Percentiles rank a stretch among this genome's conserved stretches.
phyloP scores from a whole-genome alignment of 2,888 invertebrate genomes.

The Drosophila anomalipes region DNA sequence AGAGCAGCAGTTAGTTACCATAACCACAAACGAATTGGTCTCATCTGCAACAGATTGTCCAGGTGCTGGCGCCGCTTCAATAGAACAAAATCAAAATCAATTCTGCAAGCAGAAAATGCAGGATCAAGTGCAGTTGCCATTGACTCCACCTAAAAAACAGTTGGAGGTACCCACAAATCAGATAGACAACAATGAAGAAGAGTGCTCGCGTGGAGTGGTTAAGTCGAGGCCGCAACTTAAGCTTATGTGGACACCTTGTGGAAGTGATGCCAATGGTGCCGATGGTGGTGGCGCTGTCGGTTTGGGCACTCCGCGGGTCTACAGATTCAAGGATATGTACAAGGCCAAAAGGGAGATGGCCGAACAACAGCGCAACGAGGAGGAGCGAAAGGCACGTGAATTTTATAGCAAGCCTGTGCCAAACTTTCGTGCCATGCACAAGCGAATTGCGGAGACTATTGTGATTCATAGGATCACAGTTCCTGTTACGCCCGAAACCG shows the following conservation, averaged over 20 bases:
- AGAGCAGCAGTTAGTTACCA: neutral
- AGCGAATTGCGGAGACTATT: slow-evolving; percentile 44
- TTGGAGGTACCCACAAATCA: neutral
- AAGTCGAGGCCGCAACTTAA: neutral
- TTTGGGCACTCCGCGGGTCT: slow-evolving; percentile 60
- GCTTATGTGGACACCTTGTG: slow-evolving; percentile 20
- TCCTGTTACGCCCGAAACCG: slow-evolving; percentile 78
- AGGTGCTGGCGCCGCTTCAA: neutral
- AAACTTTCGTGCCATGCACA: slow-evolving; percentile 69
- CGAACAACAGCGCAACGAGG: slow-evolving; percentile 65
- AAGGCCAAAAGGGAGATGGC: slow-evolving; percentile 72
- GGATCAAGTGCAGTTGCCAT: neutral
- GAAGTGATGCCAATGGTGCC: neutral
- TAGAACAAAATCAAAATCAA: neutral
- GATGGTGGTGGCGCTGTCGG: neutral
- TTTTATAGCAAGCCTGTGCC: slow-evolving; percentile 84
- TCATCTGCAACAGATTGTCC: neutral
- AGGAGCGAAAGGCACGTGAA: slow-evolving; percentile 81
- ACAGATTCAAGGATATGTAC: slow-evolving; percentile 78
- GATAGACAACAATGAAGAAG: neutral
- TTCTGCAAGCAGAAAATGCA: neutral
- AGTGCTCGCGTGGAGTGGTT: neutral
- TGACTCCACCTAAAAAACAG: neutral
- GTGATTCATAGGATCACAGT: slow-evolving; percentile 69
- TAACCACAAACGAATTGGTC: neutral